phyloP scores from a whole-genome alignment of 2,113 vertebrate genomes.

The Columbina picui region DNA sequence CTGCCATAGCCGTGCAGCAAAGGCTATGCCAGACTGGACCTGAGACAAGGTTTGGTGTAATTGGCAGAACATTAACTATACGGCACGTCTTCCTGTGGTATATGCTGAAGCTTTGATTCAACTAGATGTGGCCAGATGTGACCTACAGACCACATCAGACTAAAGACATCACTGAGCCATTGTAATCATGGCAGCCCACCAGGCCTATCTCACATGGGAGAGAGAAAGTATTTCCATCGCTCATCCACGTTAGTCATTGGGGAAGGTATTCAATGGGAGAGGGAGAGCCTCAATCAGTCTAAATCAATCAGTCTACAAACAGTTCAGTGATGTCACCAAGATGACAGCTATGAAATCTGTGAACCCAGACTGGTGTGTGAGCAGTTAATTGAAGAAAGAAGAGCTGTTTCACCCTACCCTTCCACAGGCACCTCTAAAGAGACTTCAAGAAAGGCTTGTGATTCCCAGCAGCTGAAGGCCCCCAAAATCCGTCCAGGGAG shows the following conservation, averaged over 20 bases:
- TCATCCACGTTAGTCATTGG: accelerated
- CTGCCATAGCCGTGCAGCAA: background rate
- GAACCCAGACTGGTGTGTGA: background rate
- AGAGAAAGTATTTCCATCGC: background rate
- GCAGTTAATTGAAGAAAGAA: background rate
- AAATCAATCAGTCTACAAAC: background rate
- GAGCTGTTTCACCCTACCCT: background rate
- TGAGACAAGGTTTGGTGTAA: background rate
- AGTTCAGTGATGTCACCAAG: background rate
- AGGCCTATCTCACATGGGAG: background rate
- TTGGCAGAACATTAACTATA: background rate
- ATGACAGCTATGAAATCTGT: background rate
- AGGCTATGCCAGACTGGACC: background rate
- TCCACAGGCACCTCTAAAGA: background rate
- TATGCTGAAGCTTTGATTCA: background rate
- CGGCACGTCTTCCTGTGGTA: background rate
- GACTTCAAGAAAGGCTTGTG: background rate
- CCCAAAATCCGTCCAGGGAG: background rate
- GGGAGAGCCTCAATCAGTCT: background rate
- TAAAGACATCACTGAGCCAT: background rate
- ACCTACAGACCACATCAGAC: background rate
- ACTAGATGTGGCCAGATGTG: background rate
- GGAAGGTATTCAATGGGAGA: background rate
- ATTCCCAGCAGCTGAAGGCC: background rate
- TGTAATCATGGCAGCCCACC: background rate